Conservation (phyloP, 2,888 invertebrate species). For the Acanthosepion pharaonis region DNA sequence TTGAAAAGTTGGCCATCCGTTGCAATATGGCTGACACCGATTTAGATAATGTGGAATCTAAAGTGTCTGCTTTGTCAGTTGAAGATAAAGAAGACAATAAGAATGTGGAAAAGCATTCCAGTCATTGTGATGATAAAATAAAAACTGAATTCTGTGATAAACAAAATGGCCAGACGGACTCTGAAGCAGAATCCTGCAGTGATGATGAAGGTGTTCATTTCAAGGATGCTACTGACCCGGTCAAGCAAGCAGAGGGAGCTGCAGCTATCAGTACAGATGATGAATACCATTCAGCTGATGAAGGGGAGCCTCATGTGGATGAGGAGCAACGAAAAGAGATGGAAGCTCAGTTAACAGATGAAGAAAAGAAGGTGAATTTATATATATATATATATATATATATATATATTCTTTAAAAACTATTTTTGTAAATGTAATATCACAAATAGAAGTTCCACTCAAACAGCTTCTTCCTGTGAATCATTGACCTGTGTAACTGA, state of each 20-base stretch:
- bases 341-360: conserved; percentile 59
- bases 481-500: no score
- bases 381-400: background rate
- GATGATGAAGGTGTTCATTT: background rate
- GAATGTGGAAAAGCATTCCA: background rate
- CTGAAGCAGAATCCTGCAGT: background rate
- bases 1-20: background rate
- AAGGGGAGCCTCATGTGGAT: conserved; percentile 55
- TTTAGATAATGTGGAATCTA: background rate
- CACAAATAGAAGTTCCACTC: no score
- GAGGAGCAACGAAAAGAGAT: conserved; percentile 54
- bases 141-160: background rate
- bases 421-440: no score
- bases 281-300: conserved; percentile 53
- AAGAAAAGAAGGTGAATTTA: conserved; percentile 59
- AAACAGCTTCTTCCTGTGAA: no score
- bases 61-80: conserved; percentile 33
- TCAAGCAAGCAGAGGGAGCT: background rate
- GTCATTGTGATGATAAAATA: background rate
- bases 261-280: conserved; percentile 44
- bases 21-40: background rate
- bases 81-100: background rate
- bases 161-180: background rate
- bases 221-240: background rate
- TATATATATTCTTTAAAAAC: background rate